These are phyloP conservation scores for Hemiscyllium ocellatum DNA, from an alignment of 2,113 vertebrate genomes.

Conservation along the genomic window DNA sequence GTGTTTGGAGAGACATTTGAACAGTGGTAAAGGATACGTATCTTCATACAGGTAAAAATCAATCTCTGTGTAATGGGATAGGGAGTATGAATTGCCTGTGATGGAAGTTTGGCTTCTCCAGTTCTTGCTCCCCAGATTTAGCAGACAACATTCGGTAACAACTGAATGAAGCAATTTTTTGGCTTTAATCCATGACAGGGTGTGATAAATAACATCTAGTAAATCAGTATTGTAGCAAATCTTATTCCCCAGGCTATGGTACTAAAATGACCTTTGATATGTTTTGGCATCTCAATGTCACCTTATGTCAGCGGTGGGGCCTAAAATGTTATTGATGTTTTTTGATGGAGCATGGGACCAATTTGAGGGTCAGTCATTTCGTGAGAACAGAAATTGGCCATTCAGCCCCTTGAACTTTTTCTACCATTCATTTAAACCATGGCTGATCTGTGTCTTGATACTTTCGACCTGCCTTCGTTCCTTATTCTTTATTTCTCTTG, in stretches of 20 bases:
- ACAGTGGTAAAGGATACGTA: conserved; percentile 46
- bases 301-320: neutral
- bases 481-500: neutral
- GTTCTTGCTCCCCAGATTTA: neutral
- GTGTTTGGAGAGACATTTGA: conserved; percentile 54
- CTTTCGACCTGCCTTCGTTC: neutral
- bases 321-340: neutral
- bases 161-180: neutral
- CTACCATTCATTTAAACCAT: neutral
- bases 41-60: conserved; percentile 73
- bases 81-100: neutral
- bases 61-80: neutral
- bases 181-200: neutral
- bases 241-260: neutral
- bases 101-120: neutral
- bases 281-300: neutral
- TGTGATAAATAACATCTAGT: neutral
- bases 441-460: neutral
- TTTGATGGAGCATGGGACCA: neutral
- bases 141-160: neutral
- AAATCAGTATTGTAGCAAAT: neutral
- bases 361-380: neutral
- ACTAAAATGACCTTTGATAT: neutral
- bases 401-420: neutral
- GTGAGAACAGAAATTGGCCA: neutral